Evolutionary conservation across 2,888 invertebrate genomes (phyloP).

Genomic region (Dasypolia templi): DNA sequence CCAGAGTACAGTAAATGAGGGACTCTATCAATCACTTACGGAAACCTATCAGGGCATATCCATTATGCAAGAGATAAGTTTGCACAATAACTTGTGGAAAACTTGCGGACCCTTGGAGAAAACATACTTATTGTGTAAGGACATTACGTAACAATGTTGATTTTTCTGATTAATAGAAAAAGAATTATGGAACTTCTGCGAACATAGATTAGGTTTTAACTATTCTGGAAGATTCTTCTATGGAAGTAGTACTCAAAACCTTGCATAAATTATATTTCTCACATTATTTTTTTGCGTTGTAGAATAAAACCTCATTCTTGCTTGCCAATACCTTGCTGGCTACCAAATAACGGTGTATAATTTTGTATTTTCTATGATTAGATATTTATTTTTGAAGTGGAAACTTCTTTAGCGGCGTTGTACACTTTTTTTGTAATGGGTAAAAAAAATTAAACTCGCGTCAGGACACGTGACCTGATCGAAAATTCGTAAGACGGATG

Average conservation of each 20-base stretch:
- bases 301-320: background rate
- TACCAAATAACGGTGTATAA: too few relatives aligned
- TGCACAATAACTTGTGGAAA: constrained; percentile 85
- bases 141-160: constrained; percentile 53
- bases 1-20: constrained; percentile 66
- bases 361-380: too few relatives aligned
- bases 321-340: too few relatives aligned
- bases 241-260: background rate
- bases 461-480: too few relatives aligned
- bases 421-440: too few relatives aligned
- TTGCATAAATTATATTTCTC: background rate
- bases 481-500: too few relatives aligned
- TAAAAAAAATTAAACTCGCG: too few relatives aligned
- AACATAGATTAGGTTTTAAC: background rate
- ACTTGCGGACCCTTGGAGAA: constrained; percentile 69
- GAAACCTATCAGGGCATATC: constrained; percentile 90
- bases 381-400: too few relatives aligned
- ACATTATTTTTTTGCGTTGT: too few relatives aligned
- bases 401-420: too few relatives aligned
- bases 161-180: constrained; percentile 12
- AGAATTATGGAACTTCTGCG: constrained; percentile 13
- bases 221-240: background rate
- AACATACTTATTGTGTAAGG: constrained; percentile 56
- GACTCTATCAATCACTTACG: constrained; percentile 90
- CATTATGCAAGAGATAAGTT: constrained; percentile 90